These are phyloP conservation scores for Antheraea mylitta DNA, from an alignment of 1,140 invertebrate species.

Conservation along the genomic window DNA sequence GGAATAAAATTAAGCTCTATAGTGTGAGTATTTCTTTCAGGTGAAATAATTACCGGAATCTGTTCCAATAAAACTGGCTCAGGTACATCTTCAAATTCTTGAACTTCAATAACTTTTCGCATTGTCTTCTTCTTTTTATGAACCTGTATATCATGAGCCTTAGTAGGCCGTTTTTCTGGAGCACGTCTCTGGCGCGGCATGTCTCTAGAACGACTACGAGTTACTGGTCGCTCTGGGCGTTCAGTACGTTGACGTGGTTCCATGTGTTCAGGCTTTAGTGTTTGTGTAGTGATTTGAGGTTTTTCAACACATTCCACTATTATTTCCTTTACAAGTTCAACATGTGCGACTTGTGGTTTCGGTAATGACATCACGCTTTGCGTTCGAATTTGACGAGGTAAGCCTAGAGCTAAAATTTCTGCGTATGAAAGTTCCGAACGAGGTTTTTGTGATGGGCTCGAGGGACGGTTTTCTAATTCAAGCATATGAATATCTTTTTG, in stretches of 20 bases:
- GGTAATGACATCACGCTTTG: constrained; percentile 49
- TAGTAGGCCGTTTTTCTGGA: constrained; percentile 58
- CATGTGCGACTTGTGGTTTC: constrained; percentile 62
- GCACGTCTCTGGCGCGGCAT: constrained; percentile 64
- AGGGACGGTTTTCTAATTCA: constrained; percentile 36
- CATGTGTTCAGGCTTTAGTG: constrained; percentile 37
- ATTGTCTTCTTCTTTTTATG: constrained; percentile 63
- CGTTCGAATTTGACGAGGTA: constrained; percentile 61
- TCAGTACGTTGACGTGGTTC: constrained; percentile 32
- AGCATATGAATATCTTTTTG: constrained; percentile 29
- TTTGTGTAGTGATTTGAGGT: constrained; percentile 31
- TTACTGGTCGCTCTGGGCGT: constrained; percentile 29
- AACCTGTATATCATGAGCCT: constrained; percentile 47
- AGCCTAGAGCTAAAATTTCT: constrained; percentile 85
- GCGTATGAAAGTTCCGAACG: constrained; percentile 83
- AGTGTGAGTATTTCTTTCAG: constrained; percentile 3
- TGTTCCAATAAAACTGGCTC: constrained; percentile 28
- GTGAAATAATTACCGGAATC: neutral
- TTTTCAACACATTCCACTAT: constrained; percentile 53
- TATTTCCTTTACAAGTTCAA: constrained; percentile 61
- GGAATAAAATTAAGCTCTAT: constrained; percentile 22
- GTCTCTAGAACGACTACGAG: constrained; percentile 67
- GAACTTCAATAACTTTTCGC: constrained; percentile 65
- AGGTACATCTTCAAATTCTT: constrained; percentile 60
- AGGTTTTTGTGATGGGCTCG: constrained; percentile 38